Conservation (phyloP, 2,797 vertebrate genomes). For the Myotis vivesi region DNA sequence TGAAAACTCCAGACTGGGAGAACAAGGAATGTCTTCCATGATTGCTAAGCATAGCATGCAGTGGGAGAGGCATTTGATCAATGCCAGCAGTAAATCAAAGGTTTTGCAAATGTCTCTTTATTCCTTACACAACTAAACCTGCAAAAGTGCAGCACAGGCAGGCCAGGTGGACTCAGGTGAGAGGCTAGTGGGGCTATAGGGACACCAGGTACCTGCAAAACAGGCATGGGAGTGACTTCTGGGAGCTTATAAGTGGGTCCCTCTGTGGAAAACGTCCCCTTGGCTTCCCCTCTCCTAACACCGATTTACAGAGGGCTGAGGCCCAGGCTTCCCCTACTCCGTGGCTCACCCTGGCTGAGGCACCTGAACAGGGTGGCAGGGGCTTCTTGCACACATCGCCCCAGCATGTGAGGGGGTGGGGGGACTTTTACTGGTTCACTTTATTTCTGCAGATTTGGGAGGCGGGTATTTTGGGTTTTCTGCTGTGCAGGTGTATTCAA, state of each 20-base stretch:
- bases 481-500: background rate
- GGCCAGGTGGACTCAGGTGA: background rate
- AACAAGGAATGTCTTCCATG: background rate
- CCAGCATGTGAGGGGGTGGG: accelerated
- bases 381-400: accelerated
- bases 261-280: background rate
- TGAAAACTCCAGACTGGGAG: background rate
- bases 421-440: background rate
- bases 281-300: background rate
- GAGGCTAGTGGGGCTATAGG: too few species aligned
- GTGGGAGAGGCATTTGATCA: background rate
- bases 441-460: background rate
- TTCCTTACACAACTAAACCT: background rate
- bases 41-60: background rate
- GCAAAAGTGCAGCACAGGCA: background rate
- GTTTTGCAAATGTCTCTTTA: background rate
- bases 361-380: too few species aligned
- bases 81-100: background rate
- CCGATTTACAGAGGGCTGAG: background rate
- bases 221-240: background rate
- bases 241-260: background rate
- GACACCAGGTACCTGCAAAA: background rate
- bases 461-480: background rate
- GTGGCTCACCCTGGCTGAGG: background rate
- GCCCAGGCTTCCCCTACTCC: background rate